phyloP scores from a whole-genome alignment of 2,113 vertebrate species.

The Rhinolophus ferrumequinum region DNA sequence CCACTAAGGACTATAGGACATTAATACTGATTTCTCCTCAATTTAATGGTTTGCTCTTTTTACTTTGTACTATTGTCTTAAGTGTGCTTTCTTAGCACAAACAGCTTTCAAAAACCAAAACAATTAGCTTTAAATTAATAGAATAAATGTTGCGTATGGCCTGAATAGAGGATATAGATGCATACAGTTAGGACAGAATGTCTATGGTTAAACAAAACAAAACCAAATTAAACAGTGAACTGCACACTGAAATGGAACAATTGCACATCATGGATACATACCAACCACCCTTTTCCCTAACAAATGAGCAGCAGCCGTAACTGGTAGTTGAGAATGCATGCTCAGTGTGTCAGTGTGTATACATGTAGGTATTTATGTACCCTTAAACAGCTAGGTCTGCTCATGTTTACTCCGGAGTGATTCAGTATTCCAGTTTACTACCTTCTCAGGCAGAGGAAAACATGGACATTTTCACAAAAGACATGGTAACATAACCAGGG shows the following conservation, averaged over 20 bases:
- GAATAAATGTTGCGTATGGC: background rate
- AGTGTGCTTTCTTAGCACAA: background rate
- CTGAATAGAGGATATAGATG: background rate
- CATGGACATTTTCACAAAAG: background rate
- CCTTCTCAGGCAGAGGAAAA: background rate
- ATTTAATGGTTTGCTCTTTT: background rate
- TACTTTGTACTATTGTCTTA: background rate
- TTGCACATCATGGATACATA: background rate
- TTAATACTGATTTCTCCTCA: background rate
- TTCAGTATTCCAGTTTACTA: background rate
- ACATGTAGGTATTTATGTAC: background rate
- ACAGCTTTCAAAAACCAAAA: slow-evolving; percentile 28
- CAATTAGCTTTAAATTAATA: background rate
- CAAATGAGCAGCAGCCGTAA: background rate
- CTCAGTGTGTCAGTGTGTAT: background rate
- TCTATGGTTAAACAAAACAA: background rate
- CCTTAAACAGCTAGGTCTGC: background rate
- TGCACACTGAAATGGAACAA: background rate
- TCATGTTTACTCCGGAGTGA: background rate
- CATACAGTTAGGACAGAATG: background rate
- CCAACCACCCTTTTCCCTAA: background rate
- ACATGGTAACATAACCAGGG: background rate
- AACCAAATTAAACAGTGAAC: background rate
- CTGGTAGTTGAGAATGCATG: background rate
- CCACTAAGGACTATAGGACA: background rate